Base-by-base conservation (phyloP, 2,888 invertebrate genomes). In the Elgonia sp. region DNA sequence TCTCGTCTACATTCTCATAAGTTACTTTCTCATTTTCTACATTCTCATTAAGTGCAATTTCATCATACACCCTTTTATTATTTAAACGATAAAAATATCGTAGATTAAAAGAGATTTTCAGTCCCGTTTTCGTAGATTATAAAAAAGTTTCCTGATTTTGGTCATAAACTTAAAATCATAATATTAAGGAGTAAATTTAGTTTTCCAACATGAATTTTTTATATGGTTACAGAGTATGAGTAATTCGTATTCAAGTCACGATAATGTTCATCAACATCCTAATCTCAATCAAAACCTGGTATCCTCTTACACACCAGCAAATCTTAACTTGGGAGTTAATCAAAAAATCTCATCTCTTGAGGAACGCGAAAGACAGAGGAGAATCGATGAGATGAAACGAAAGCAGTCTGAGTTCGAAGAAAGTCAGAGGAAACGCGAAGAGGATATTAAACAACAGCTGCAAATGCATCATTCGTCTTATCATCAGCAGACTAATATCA, bases 361-460 rank as follows among this genome's bases (percentile, higher is more conserved):
- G 81, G 95, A 95, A 16, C 93, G 94, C 75, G 95, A 95, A 90
- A 93, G 94, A 89, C 94, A 95, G 60, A 94, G 95, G 67, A 95
- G 95, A 90, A 95, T 96, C 40, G 96, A 96, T 65, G 96, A 96
- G 76, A 94, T 96, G 73, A 95, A 96, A 82, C 94, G 95, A 73
- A 96, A 95, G 57, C 95, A 95, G 89, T 93, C 94, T 12, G 95
- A 96, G 88, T 94, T 95, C 76, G 96, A 96, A 88, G 96, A 96
- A n/a, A 94, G 93, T 70, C 95, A 95, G 89, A 95, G 94, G 88
- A 95, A 95, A 76, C 94, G 95, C 80, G 95, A 95, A 70, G 95
- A 95, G 79, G 95, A 95, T 88, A 91, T 94, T 91, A 95, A 95
- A 67, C 95, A 86, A 93, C 92, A 91, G 46, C 89, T 90, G 86